Evolutionary conservation across 1,140 invertebrate genomes (phyloP).

Genomic region (Zelostemma sp.): DNA sequence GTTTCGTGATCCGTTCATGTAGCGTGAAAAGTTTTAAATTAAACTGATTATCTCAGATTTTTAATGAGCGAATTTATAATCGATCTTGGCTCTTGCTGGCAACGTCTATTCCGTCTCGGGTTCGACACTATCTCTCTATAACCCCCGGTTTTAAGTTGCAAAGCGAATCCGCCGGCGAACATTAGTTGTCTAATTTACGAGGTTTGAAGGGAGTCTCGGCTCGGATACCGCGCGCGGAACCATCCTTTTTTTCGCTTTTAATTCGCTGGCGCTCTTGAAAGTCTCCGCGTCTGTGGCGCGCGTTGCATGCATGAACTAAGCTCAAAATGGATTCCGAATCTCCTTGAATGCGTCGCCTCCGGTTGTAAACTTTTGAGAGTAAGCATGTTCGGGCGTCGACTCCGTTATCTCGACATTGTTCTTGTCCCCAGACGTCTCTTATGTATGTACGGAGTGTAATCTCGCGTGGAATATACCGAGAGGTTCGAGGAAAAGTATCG

Average conservation of each 20-base stretch:
- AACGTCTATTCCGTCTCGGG: slow-evolving; percentile 35
- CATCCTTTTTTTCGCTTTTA: slow-evolving; percentile 26
- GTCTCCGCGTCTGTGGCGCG: slow-evolving; percentile 21
- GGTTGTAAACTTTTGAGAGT: slow-evolving; percentile 21
- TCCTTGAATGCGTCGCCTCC: not conserved
- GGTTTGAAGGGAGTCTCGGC: slow-evolving; percentile 54
- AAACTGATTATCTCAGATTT: not conserved
- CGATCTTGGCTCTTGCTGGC: too few species aligned
- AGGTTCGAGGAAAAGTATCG: slow-evolving; percentile 10
- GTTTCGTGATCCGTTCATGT: not conserved
- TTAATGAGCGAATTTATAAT: not conserved
- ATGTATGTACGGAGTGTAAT: slow-evolving; percentile 29
- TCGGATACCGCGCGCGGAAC: slow-evolving; percentile 32
- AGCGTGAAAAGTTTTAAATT: not conserved
- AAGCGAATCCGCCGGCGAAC: slow-evolving; percentile 48
- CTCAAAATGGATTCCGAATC: slow-evolving; percentile 21
- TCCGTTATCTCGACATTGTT: slow-evolving; percentile 38
- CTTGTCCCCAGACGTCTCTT: slow-evolving; percentile 22
- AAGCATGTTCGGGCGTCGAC: slow-evolving; percentile 15
- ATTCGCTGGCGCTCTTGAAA: slow-evolving; percentile 25
- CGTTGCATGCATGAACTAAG: slow-evolving; percentile 20
- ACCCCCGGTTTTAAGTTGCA: slow-evolving; percentile 39
- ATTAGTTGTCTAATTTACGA: slow-evolving; percentile 61
- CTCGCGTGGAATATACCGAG: slow-evolving; percentile 21
- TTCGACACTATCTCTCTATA: too few species aligned